Base-by-base conservation (phyloP, 2,113 vertebrate species). In the Poecilia latipinna region DNA sequence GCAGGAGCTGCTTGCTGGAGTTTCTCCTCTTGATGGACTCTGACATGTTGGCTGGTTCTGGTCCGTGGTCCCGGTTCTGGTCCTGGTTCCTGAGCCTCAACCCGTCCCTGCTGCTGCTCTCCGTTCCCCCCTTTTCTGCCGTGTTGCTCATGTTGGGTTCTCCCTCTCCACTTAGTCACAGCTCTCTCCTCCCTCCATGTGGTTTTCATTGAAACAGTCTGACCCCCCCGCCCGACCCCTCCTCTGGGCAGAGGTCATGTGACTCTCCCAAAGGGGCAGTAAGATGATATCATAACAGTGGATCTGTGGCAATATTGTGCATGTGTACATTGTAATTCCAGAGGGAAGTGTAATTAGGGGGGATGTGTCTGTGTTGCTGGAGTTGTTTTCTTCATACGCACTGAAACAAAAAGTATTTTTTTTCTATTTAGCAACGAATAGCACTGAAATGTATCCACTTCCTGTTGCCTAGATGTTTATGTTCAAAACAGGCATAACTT, bases 1-100 rank as follows among this genome's bases (percentile, higher is more conserved):
- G 94, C 86, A 96, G 90, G 78, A 95, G 95, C 92, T 93, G 93
- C 60, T 89, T 96, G 92, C 95, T 95, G 82, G 95, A 94, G 72
- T 90, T 93, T 87, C 94, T 93, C 82, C 96, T 93, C 29, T 91
- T 90, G 81, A 95, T 86, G 68, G 93, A 92, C 78, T 89, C 82
- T 54, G 93, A 93, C 94, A 92, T 93, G 80, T 12, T 89, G 80
- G 75, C 80, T 73, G 69, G 32, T 80, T 62, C 84, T 37, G 70
- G 29, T 86, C 35, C 60, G 32, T 54, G 51, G 48, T 72, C 39
- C 72, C 26, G 67, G 15, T 65, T 65, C 61, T 76, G 62, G 12
- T 65, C 57, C 57, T 77, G 61, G 70, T 75, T 67, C 73, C 75
- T 74, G 6, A 72, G 65, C 39, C 33, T 82, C 6, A 65, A 63